Evolutionary conservation across 2,888 invertebrate species (phyloP), one percentile per base, ranked within the genome.

Genomic region (Scaptomyza polygonia): DNA sequence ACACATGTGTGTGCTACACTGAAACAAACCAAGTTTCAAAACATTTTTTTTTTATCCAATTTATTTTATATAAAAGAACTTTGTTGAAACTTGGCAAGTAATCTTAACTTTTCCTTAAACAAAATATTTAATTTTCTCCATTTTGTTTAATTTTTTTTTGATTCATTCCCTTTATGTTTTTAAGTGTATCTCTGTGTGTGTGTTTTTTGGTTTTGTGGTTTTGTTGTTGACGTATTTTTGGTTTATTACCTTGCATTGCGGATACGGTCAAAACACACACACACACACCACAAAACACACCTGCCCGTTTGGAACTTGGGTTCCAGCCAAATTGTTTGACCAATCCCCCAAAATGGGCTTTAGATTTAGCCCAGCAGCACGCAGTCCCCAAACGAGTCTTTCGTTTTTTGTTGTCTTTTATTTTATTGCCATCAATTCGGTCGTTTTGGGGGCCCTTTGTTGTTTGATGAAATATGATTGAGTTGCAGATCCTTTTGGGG

Each of bases 171-270:
- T n/a, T 16, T 16, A 2, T 12, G 12, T 30, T 16, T 16, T 12
- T 7, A 1, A 48, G 42, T 49, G 51, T 55, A 9, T 12, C 8
- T 44, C 61, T 54, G 39, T 48, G 21, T 68, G 21, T 68, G 48
- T 39, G 54, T 77, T 57, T 51, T 53, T 71, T 71, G 71, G 63
- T 70, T 74, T 79, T 77, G 67, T 74, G 82, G 82, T 74, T 79
- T 81, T 79, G 77, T 78, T 78, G 80, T 86, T 78, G 79, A 79
- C 82, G 81, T 79, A 80, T 79, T 85, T 85, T 80, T 86, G 77
- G 85, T 86, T 86, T 86, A 86, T 86, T 82, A 75, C 78, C 85
- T 85, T 77, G 87, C 80, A 86, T 74, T 86, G 85, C 87, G 87
- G 85, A 78, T 86, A 76, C 59, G 67, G 53, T 59, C 44, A 32